Evolutionary conservation across 2,113 vertebrate genomes (phyloP), one percentile per base, ranked within the genome.

Genomic region (Hystrix brachyura): DNA sequence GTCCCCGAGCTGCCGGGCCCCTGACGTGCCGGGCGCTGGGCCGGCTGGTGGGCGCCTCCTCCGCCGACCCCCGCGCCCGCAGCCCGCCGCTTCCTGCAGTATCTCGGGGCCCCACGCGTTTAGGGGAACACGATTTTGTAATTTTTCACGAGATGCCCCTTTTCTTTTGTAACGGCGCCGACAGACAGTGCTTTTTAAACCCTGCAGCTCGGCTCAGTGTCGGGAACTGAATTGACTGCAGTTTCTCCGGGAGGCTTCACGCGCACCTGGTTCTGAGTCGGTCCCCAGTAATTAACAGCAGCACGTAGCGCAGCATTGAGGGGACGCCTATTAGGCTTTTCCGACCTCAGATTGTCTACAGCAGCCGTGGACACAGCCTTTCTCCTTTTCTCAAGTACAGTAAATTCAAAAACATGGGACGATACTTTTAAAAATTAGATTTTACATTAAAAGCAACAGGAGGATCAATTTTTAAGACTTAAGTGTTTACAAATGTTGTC

Each of bases 181-280:
- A 43, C 43, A 27, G 34, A 13, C 46, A 4, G 34, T 7, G 2
- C 15, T 18, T 53, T n/a, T 1, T 27, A 23, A 18, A 1, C 51
- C 10, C 87, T 17, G 34, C 51, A 10, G 1, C 38, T 38, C 46
- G 0, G 32, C 6, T 0, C 5, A 2, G 3, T 7, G 34, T n/a
- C 83, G 25, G 25, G 59, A 55, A 78, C 34, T 38, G 27, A 29
- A 5, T 1, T 21, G 85, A 10, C 12, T 17, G 38, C 34, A 15
- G 13, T 71, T 90, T 48, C 14, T 80, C 48, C 71, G 76, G 82
- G 80, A 76, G 29, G n/a, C 21, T 43, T 82, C n/a, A 3, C 2
- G 29, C 2, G 65, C 74, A 1, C 12, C 32, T 46, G 48, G n/a
- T 10, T 64, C 12, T 21, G 67, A 59, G n/a, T n/a, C 38, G 38